phyloP scores from a whole-genome alignment of 2,888 invertebrate genomes.

The Synergus laeviventris region DNA sequence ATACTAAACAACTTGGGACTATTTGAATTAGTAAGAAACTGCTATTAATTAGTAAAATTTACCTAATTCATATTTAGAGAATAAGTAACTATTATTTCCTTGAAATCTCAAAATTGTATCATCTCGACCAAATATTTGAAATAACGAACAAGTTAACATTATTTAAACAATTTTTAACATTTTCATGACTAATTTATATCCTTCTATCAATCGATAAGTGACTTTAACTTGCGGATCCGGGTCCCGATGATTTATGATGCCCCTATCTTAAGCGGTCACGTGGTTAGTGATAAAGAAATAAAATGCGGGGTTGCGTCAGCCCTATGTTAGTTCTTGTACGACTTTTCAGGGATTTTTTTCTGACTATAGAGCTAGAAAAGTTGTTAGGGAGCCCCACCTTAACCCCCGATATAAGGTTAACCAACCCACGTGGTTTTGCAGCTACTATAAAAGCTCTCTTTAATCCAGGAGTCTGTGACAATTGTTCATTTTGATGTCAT shows the following conservation, averaged over 20 bases:
- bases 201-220: slow-evolving; percentile 10
- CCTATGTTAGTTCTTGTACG: not conserved
- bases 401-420: slow-evolving; percentile 59
- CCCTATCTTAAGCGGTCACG: not conserved
- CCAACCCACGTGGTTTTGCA: slow-evolving; percentile 64
- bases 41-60: too few species aligned
- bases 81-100: too few species aligned
- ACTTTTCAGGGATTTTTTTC: slow-evolving; percentile 19
- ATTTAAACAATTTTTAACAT: too few species aligned
- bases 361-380: slow-evolving; percentile 45
- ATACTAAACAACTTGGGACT: too few species aligned
- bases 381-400: slow-evolving; percentile 50
- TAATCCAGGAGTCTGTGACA: slow-evolving; percentile 63
- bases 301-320: slow-evolving; percentile 18
- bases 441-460: slow-evolving; percentile 69
- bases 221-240: slow-evolving; percentile 36
- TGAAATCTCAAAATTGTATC: too few species aligned
- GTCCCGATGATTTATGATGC: slow-evolving; percentile 48
- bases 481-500: slow-evolving; percentile 66
- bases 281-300: slow-evolving; percentile 2
- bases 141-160: too few species aligned
- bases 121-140: too few species aligned
- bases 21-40: too few species aligned
- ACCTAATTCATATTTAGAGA: too few species aligned
- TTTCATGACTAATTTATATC: not conserved